Percentiles rank a stretch among this genome's conserved stretches.
phyloP scores from a whole-genome alignment of 2,888 invertebrate species.

The Ligdia adustata region DNA sequence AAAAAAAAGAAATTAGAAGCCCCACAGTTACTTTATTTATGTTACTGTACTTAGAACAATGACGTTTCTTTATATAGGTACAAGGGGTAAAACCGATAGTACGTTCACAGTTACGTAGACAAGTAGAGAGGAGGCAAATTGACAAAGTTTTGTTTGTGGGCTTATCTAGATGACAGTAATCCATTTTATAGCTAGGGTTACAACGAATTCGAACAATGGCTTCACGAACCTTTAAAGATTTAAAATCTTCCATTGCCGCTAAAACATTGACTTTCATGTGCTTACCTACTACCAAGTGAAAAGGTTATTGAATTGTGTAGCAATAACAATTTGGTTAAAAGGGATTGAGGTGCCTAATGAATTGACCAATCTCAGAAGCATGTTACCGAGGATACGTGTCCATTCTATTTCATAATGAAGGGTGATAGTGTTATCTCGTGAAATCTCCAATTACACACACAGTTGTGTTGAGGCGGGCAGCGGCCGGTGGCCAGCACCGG shows the following conservation, averaged over 20 bases:
- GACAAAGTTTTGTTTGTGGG: conserved; percentile 52
- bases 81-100: conserved; percentile 31
- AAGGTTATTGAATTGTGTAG: conserved; percentile 1
- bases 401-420: conserved; percentile 64
- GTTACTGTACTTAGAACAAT: too few relatives aligned
- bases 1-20: too few relatives aligned
- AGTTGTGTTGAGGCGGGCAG: conserved; percentile 33
- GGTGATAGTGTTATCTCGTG: conserved; percentile 78
- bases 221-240: conserved; percentile 12
- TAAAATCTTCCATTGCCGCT: neutral
- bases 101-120: conserved; percentile 25
- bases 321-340: conserved; percentile 9
- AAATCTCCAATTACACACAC: conserved; percentile 76
- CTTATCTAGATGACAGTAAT: conserved; percentile 54
- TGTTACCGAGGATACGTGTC: conserved; percentile 39
- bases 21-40: too few relatives aligned
- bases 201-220: conserved; percentile 31
- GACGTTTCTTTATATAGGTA: neutral
- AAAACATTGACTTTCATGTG: neutral
- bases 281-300: neutral
- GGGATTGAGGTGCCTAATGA: conserved; percentile 13
- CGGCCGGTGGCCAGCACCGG: conserved; percentile 12
- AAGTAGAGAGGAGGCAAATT: conserved; percentile 48
- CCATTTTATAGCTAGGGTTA: conserved; percentile 49
- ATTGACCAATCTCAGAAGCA: conserved; percentile 11